Evolutionary conservation across 2,888 invertebrate species (phyloP).

Genomic region (Mesorhabditis sp.): DNA sequence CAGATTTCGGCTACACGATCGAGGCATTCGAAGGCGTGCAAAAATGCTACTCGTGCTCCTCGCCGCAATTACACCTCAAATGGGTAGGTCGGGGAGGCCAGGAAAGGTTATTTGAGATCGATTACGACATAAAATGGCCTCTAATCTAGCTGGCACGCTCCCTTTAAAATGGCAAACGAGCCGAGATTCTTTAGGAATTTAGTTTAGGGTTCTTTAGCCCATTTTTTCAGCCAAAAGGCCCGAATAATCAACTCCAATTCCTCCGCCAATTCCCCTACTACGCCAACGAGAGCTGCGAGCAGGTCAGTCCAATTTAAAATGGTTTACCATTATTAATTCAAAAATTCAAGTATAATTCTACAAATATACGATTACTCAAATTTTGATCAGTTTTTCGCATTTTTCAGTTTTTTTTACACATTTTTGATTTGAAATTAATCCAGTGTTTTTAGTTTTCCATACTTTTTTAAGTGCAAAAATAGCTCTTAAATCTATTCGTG

Average conservation of each 20-base stretch:
- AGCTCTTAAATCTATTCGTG: background rate
- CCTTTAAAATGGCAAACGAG: background rate
- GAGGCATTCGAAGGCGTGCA: background rate
- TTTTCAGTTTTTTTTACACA: background rate
- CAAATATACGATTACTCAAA: background rate
- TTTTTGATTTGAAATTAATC: too few relatives aligned
- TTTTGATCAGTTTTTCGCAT: background rate
- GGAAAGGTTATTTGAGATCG: background rate
- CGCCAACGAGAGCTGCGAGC: slow-evolving; percentile 42
- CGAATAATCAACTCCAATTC: slow-evolving; percentile 35
- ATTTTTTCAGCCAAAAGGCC: slow-evolving; percentile 38
- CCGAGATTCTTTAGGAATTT: background rate
- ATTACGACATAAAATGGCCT: background rate
- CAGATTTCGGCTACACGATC: too few relatives aligned
- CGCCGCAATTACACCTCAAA: slow-evolving; percentile 33
- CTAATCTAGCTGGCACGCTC: background rate
- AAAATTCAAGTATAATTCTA: background rate
- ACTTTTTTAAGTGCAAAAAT: background rate
- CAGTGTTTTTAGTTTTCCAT: too few relatives aligned
- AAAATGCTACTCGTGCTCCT: slow-evolving; percentile 48
- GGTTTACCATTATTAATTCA: slow-evolving; percentile 1
- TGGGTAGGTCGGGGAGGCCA: slow-evolving; percentile 33
- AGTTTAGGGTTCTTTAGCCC: background rate
- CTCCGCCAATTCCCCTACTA: slow-evolving; percentile 35
- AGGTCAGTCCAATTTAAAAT: slow-evolving; percentile 12